A percentile compares a stretch with the other conserved stretches of the same genome.
Evolutionary conservation across 1,140 invertebrate genomes (phyloP).

Genomic region (Chrysoperla carnea): DNA sequence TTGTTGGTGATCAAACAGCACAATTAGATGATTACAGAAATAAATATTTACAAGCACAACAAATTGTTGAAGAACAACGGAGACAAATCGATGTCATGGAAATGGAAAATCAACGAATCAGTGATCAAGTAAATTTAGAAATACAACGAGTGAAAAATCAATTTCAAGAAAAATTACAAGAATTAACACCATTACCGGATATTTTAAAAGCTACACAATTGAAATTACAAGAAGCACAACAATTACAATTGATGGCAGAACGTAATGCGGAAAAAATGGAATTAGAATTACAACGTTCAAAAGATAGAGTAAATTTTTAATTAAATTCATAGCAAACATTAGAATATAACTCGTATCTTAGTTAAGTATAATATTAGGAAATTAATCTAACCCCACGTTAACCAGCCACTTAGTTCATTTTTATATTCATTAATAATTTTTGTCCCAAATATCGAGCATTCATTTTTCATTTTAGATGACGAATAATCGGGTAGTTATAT

Average conservation of each 20-base stretch:
- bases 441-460: too few species aligned
- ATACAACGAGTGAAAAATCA: conserved; percentile 52
- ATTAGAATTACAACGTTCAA: conserved; percentile 31
- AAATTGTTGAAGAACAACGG: conserved; percentile 53
- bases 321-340: conserved; percentile 7
- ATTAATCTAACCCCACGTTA: too few species aligned
- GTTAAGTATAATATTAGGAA: too few species aligned
- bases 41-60: conserved; percentile 51
- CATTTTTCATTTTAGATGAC: too few species aligned
- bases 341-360: too few species aligned
- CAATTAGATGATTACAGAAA: conserved; percentile 57
- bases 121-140: conserved; percentile 56
- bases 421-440: too few species aligned
- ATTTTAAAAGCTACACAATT: conserved; percentile 52
- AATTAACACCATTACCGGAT: conserved; percentile 51
- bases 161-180: conserved; percentile 59
- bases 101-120: conserved; percentile 53
- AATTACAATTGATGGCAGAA: conserved; percentile 39
- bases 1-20: conserved; percentile 47
- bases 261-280: conserved; percentile 39
- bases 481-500: too few species aligned
- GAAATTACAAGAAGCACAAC: conserved; percentile 49
- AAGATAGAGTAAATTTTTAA: conserved; percentile 30
- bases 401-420: too few species aligned
- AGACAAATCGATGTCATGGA: conserved; percentile 54